A percentile compares a stretch with the other conserved stretches of the same genome.
Evolutionary conservation across 2,113 vertebrate genomes (phyloP).

Genomic region (Mungos mungo): DNA sequence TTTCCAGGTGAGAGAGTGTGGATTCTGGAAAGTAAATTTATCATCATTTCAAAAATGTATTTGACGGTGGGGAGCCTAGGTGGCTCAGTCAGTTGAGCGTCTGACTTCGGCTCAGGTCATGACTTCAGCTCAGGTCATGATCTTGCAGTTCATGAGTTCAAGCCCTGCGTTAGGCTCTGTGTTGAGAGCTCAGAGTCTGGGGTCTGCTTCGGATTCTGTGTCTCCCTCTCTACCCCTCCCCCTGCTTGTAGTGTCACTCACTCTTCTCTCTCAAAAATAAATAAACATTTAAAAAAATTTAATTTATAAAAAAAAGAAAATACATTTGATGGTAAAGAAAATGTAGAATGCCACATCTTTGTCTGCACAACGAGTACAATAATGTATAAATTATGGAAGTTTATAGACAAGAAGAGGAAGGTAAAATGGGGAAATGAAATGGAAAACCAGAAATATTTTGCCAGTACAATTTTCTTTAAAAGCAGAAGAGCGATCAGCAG

Average conservation of each 20-base stretch:
- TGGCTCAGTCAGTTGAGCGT: no score
- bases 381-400: background rate
- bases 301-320: no score
- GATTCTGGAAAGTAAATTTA: background rate
- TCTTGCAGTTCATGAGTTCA: no score
- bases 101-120: no score
- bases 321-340: background rate
- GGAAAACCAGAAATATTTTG: background rate
- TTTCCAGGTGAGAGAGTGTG: background rate
- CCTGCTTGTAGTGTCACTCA: no score
- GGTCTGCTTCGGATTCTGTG: no score
- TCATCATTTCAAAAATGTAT: background rate
- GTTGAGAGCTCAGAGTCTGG: no score
- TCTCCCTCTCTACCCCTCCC: no score
- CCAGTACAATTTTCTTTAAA: conserved; percentile 12
- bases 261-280: no score
- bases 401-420: background rate
- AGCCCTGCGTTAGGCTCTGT: no score
- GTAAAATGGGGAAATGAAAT: background rate
- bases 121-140: no score
- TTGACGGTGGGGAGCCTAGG: background rate
- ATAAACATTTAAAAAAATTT: no score
- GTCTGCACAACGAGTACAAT: background rate
- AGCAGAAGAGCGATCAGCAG: background rate
- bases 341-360: background rate